Evolutionary conservation across 2,888 invertebrate genomes (phyloP), one percentile per base, ranked within the genome.

Genomic region (Buathra laborator): DNA sequence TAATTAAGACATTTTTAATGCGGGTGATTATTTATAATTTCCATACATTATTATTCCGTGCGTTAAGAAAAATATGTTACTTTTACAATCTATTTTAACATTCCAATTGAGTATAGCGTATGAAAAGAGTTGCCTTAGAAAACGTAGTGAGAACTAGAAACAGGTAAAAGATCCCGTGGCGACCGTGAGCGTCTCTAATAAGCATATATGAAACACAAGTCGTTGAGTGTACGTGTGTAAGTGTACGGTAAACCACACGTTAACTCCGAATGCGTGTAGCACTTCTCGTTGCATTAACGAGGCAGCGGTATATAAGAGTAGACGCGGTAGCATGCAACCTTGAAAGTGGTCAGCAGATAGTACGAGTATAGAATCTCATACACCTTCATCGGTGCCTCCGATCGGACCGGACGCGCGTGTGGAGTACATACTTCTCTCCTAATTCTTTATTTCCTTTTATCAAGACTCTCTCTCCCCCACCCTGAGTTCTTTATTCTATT

Each of bases 281-380:
- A 86, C 81, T 83, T 86, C 82, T 84, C 86, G 84, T 83, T 85
- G 85, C 76, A 87, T 86, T 86, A 87, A 86, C 80, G 78, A 81
- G 62, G 29, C 48, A 37, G 48, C n/a, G 62, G 32, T 29, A 62
- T 29, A 29, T 62, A 7, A 77, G 71, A 78, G 74, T 62, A 76
- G 53, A 10, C n/a, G 16, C 66, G 74, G 81, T 51, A 53, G 48
- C 76, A 29, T 62, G 66, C 80, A 79, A 76, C 81, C 85, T 85
- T 85, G 81, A 85, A 79, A 85, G 75, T 85, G 81, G 75, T 82
- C 85, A 75, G 74, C 53, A 46, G 56, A 43, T 70, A 59, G 70
- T 51, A 78, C 53, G 53, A 75, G 24, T 14, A 64, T 46, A 78
- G 70, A 82, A 85, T 53, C 64, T 43, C 24, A 46, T 71, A 74